Evolutionary conservation across 1,140 invertebrate genomes (phyloP).

Genomic region (Vollenhovia emeryi): DNA sequence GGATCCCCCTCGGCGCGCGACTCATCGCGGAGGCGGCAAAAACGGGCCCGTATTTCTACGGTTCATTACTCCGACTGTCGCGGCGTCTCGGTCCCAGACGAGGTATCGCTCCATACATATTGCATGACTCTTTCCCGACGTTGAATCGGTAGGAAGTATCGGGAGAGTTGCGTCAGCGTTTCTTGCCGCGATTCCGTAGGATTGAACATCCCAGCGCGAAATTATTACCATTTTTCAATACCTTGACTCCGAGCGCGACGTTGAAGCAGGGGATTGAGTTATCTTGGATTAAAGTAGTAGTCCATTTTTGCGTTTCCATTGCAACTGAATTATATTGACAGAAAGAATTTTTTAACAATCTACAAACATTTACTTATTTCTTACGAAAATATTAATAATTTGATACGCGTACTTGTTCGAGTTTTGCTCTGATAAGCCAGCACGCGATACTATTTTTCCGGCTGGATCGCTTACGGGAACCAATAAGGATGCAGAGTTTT

Average conservation of each 20-base stretch:
- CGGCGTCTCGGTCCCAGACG: slow-evolving; percentile 66
- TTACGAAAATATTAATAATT: neutral
- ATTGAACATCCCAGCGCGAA: slow-evolving; percentile 5
- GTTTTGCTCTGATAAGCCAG: neutral
- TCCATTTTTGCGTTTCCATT: neutral
- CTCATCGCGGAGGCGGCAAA: slow-evolving; percentile 62
- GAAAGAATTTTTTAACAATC: neutral
- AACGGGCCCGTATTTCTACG: slow-evolving; percentile 74
- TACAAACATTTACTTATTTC: neutral
- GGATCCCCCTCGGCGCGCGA: slow-evolving; percentile 50
- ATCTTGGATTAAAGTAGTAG: neutral
- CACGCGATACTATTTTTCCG: too few species aligned
- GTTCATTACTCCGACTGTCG: slow-evolving; percentile 73
- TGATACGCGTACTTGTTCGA: neutral
- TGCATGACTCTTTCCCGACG: slow-evolving; percentile 72
- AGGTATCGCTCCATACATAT: slow-evolving; percentile 75
- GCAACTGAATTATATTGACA: neutral
- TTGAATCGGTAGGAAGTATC: slow-evolving; percentile 67
- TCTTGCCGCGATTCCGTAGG: slow-evolving; percentile 46
- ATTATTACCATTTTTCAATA: slow-evolving; percentile 19
- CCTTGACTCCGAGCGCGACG: neutral
- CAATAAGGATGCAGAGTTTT: too few species aligned
- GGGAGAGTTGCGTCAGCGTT: slow-evolving; percentile 36
- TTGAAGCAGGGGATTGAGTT: neutral
- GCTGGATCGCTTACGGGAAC: too few species aligned